Base-by-base conservation (phyloP, 2,888 invertebrate genomes). In the Lissonota sp. region DNA sequence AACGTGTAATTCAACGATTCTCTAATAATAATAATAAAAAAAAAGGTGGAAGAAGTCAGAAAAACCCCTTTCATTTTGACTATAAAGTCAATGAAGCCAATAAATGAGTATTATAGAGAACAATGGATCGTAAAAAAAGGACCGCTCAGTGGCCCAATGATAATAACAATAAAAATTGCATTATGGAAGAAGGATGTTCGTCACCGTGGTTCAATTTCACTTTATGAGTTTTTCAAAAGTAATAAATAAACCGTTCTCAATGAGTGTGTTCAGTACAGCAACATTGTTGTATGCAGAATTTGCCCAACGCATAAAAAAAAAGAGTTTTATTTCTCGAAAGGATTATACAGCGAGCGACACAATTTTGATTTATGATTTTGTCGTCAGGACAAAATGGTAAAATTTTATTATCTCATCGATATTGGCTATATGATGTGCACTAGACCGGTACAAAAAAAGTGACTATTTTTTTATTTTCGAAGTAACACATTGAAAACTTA, bases 81-180 rank as follows among this genome's bases (percentile, higher is more conserved):
- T 57, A 73, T 69, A 69, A 73, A 73, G 67, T 73, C 72, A 73
- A 76, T 62, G 57, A 57, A 55, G 76, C 57, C 69, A 51, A 58
- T 69, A 77, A 80, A 77, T 46, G 67, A 76, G 72, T 67, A 63
- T 80, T 72, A 67, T 67, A 8, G 37, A 14, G 44, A 80, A 80
- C 70, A 75, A 79, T 73, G 1, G 46, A 46, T 72, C 76, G 69
- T 76, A 72, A 77, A 80, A 70, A 64, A 58, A 26, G 26, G 46
- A 71, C 66, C 67, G 39, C 16, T 67, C 26, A 67, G 75, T 10
- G 16, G 51, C 75, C 58, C n/a, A 67, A 67, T 67, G 67, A 58
- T 39, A 78, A 46, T 66, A 39, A 37, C 7, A 53, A 53, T 53
- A 66, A 51, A 26, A 39, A 51, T 6, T 6, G 10, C n/a, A 64